Evolutionary conservation across 2,113 vertebrate species (phyloP).

Genomic region (Stigmatopora argus): DNA sequence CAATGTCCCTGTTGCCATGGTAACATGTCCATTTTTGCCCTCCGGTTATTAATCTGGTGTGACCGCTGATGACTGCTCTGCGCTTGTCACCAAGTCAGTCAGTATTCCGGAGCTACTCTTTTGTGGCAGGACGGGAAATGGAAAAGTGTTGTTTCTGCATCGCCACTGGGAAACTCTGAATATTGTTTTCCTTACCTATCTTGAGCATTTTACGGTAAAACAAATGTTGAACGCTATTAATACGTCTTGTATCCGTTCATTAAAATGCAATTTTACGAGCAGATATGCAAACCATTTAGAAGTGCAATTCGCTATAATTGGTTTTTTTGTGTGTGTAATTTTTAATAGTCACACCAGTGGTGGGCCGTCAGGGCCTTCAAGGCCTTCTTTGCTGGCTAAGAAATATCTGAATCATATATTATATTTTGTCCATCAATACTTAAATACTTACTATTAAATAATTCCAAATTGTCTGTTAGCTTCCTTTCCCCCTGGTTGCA

Average conservation of each 20-base stretch:
- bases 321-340: not conserved
- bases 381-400: no score
- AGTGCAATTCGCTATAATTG: not conserved
- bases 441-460: no score
- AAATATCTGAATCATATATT: no score
- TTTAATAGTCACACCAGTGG: no score
- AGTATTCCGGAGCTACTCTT: slow-evolving; percentile 3
- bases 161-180: not conserved
- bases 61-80: slow-evolving; percentile 19
- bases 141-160: not conserved
- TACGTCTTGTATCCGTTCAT: not conserved
- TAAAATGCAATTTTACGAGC: not conserved
- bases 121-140: slow-evolving; percentile 9
- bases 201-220: slow-evolving; percentile 1
- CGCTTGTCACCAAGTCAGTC: slow-evolving; percentile 16
- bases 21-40: slow-evolving; percentile 25
- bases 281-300: not conserved
- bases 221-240: slow-evolving; percentile 6
- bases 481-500: no score
- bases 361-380: no score
- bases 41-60: slow-evolving; percentile 18
- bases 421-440: no score
- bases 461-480: no score
- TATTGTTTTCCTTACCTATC: not conserved
- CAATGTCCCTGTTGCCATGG: slow-evolving; percentile 46